Conservation (phyloP, 2,888 invertebrate genomes). For the Neria commutata region DNA sequence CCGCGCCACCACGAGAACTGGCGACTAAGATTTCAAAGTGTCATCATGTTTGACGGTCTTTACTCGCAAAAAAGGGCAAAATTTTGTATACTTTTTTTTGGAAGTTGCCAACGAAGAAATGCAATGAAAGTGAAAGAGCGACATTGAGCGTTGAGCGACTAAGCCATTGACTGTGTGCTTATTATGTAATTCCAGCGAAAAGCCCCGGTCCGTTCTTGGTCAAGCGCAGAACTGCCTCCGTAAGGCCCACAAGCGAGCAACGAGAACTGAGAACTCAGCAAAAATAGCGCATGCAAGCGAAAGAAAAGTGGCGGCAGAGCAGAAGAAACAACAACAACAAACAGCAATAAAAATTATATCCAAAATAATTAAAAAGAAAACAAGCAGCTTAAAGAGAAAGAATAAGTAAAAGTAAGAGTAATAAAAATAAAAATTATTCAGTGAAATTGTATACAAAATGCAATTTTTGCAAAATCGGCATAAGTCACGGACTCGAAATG, state of each 20-base stretch:
- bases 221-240: too few species aligned
- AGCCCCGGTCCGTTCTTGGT: too few species aligned
- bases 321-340: slow-evolving; percentile 32
- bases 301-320: slow-evolving; percentile 42
- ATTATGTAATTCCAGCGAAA: slow-evolving; percentile 7
- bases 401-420: slow-evolving; percentile 13
- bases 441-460: slow-evolving; percentile 33
- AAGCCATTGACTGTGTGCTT: slow-evolving; percentile 20
- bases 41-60: slow-evolving; percentile 11
- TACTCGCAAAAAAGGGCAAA: not conserved
- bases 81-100: too few species aligned
- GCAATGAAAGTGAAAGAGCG: slow-evolving; percentile 25
- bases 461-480: slow-evolving; percentile 54
- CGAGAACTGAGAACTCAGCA: slow-evolving; percentile 46
- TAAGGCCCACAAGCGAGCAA: not conserved
- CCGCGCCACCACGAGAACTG: not conserved
- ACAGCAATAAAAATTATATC: slow-evolving; percentile 18
- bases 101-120: slow-evolving; percentile 27
- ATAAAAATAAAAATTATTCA: slow-evolving; percentile 25
- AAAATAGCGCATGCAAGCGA: slow-evolving; percentile 28
- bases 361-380: not conserved
- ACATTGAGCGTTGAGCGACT: slow-evolving; percentile 29
- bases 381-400: not conserved
- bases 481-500: slow-evolving; percentile 58
- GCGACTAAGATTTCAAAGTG: slow-evolving; percentile 10